Evolutionary conservation across 2,888 invertebrate species (phyloP).

Genomic region (Melanophora roralis): DNA sequence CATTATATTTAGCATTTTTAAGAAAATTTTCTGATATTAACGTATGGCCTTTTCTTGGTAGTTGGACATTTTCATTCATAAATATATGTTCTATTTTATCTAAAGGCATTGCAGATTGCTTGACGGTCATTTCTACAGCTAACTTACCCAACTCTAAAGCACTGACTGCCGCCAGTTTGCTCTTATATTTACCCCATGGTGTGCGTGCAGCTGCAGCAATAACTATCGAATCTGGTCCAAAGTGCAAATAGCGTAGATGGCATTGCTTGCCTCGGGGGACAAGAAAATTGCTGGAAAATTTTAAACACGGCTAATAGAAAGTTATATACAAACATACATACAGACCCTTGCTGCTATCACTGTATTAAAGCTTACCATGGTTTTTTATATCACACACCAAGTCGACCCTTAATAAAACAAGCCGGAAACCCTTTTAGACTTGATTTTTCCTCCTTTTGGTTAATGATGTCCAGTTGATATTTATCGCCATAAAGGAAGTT

Average conservation of each 20-base stretch:
- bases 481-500: no score
- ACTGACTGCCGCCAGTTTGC: conserved; percentile 85
- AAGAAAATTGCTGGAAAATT: background rate
- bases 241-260: background rate
- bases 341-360: background rate
- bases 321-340: background rate
- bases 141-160: conserved; percentile 91
- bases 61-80: conserved; percentile 78
- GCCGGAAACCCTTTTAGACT: no score
- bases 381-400: background rate
- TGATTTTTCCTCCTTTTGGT: no score
- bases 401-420: no score
- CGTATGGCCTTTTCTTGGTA: background rate
- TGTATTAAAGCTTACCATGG: background rate
- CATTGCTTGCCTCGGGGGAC: background rate
- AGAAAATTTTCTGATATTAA: conserved; percentile 14
- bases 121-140: conserved; percentile 89
- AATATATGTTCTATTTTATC: conserved; percentile 93
- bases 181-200: conserved; percentile 95
- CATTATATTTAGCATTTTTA: conserved; percentile 12
- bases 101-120: conserved; percentile 87
- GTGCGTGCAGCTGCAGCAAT: conserved; percentile 95
- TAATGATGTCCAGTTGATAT: no score
- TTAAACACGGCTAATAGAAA: background rate
- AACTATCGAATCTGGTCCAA: conserved; percentile 83